Evolutionary conservation across 2,888 invertebrate species (phyloP).

Genomic region (Nephrotoma appendiculata): DNA sequence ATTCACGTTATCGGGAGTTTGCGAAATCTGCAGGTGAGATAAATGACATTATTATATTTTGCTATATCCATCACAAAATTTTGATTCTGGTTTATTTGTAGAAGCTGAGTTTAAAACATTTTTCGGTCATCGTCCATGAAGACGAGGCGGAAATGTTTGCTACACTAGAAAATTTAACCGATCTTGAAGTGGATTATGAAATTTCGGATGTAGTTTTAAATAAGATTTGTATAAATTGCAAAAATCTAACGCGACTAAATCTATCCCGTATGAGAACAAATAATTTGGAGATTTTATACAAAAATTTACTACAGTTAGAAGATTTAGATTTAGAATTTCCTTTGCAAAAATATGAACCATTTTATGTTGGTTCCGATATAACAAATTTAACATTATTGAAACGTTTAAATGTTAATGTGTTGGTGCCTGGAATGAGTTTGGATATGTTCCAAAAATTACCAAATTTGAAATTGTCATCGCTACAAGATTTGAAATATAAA

Average conservation of each 20-base stretch:
- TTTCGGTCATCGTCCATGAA: background rate
- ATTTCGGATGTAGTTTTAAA: background rate
- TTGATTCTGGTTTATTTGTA: background rate
- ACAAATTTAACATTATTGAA: background rate
- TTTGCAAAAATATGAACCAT: no score
- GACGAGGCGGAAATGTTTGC: background rate
- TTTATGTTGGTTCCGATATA: background rate
- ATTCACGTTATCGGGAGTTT: background rate
- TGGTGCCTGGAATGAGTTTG: background rate
- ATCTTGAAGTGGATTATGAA: background rate
- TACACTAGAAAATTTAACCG: background rate
- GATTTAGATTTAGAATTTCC: background rate
- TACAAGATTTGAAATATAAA: background rate
- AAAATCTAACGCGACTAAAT: background rate
- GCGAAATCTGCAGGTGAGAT: background rate
- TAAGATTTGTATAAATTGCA: background rate
- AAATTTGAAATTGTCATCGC: background rate
- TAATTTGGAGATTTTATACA: background rate
- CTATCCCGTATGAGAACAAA: background rate
- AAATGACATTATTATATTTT: background rate
- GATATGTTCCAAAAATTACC: background rate
- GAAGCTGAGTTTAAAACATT: background rate
- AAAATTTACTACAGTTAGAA: background rate
- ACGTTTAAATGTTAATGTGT: background rate
- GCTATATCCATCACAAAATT: background rate